Evolutionary conservation across 2,797 vertebrate species (phyloP).

Genomic region (Trichosurus vulpecula): DNA sequence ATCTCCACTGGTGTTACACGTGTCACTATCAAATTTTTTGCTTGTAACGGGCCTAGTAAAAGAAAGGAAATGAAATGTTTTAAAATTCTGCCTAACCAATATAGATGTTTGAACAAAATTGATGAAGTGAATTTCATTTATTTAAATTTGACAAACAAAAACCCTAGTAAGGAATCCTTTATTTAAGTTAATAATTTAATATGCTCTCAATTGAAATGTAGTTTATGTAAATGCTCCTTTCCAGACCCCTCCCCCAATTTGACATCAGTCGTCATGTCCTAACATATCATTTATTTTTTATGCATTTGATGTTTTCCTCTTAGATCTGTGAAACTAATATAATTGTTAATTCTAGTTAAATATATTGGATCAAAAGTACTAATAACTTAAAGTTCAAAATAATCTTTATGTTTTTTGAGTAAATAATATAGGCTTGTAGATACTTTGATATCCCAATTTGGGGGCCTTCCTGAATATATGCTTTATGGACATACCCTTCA

Average conservation of each 20-base stretch:
- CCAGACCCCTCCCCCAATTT: background rate
- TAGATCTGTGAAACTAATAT: background rate
- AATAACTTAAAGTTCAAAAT: background rate
- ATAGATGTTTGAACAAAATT: background rate
- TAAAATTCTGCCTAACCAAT: background rate
- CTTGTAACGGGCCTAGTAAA: conserved; percentile 86
- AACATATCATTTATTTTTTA: background rate
- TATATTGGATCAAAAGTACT: background rate
- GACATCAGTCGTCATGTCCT: background rate
- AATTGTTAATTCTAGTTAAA: background rate
- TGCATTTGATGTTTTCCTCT: background rate
- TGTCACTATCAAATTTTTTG: conserved; percentile 83
- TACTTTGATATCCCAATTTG: background rate
- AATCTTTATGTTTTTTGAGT: background rate
- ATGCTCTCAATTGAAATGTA: background rate
- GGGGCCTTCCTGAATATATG: no score
- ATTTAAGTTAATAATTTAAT: background rate
- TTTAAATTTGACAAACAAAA: background rate
- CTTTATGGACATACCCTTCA: background rate
- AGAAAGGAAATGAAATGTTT: conserved; percentile 21
- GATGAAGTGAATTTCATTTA: background rate
- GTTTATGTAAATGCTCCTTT: background rate
- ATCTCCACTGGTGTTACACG: conserved; percentile 85
- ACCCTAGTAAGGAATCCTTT: background rate
- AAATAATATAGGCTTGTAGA: background rate